Evolutionary conservation across 2,113 vertebrate genomes (phyloP).

Genomic region (Hippopotamus amphibius): DNA sequence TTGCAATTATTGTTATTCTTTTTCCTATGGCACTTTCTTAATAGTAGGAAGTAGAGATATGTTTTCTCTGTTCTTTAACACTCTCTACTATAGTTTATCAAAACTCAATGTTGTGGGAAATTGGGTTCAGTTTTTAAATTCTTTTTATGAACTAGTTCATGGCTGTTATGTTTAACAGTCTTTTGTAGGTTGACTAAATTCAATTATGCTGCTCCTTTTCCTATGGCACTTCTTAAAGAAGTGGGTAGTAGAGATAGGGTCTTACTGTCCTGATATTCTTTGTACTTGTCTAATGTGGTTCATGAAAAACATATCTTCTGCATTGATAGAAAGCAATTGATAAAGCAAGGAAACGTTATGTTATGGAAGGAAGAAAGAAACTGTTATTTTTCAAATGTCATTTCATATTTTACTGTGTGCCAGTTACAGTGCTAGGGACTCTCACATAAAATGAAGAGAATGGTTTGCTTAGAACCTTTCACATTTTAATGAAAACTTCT

Average conservation of each 20-base stretch:
- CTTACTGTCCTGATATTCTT: conserved; percentile 1
- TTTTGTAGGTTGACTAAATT: conserved; percentile 25
- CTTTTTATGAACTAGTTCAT: conserved; percentile 2
- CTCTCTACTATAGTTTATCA: background rate
- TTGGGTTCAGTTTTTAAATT: conserved; percentile 11
- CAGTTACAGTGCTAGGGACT: background rate
- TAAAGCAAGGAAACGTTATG: background rate
- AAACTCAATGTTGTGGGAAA: conserved; percentile 40
- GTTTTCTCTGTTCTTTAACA: background rate
- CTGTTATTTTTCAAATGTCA: background rate
- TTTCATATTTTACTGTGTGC: background rate
- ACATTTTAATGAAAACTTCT: background rate
- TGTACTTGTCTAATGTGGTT: background rate
- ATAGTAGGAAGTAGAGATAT: background rate
- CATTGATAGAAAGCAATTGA: background rate
- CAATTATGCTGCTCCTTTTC: background rate
- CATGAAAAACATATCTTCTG: background rate
- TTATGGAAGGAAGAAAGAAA: background rate
- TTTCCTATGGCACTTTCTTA: background rate
- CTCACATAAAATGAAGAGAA: background rate
- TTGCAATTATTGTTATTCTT: background rate
- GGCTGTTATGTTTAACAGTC: background rate
- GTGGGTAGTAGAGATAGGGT: background rate
- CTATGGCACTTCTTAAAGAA: background rate
- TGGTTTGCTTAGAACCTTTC: background rate